Base-by-base conservation (phyloP, 2,888 invertebrate genomes). In the Parnassius orleans region DNA sequence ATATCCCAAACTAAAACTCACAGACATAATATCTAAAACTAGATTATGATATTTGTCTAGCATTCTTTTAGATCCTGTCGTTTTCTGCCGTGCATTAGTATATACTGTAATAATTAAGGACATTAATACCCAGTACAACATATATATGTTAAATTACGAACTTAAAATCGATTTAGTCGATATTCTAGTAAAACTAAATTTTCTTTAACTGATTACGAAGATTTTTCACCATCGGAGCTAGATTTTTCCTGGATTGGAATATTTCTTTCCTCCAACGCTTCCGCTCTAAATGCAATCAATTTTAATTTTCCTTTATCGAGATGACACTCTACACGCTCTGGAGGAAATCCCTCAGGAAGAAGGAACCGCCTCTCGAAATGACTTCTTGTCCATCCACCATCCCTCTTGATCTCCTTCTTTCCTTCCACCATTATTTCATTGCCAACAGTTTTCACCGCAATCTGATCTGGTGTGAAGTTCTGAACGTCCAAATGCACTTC, bases 401-500 rank as follows among this genome's bases (percentile, higher is more conserved):
- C 95, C 53, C 93, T 93, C 70, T 94, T 94, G 67, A 96, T 94
- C 73, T 95, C 95, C 76, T 95, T 96, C 77, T 94, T 95, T 0
- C 95, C 96, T 80, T 96, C 95, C n/a, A 96, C 92, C 57, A 94
- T 93, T 33, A 97, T 93, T 60, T 92, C 93, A 68, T 94, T 94
- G 9, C 95, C 96, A 0, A 95, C 92, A 0, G 95, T 95, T 81
- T 96, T 96, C 19, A 97, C 96, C 10, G 93, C 92, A 47, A 97
- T 94, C 81, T 97, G 96, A 14, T 94, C 94, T 0, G 96, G 96
- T n/a, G 93, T 87, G 74, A 96, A 97, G 71, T 96, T 95, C 73
- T 95, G 93, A 0, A 96, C 95, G 76, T 96, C 96, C 72, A 96
- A 83, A 68, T 94, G 93, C 10, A 95, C 94, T 76, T 95, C 94